Evolutionary conservation across 2,797 vertebrate species (phyloP), one percentile per base, ranked within the genome.

Genomic region (Astyanax mexicanus): DNA sequence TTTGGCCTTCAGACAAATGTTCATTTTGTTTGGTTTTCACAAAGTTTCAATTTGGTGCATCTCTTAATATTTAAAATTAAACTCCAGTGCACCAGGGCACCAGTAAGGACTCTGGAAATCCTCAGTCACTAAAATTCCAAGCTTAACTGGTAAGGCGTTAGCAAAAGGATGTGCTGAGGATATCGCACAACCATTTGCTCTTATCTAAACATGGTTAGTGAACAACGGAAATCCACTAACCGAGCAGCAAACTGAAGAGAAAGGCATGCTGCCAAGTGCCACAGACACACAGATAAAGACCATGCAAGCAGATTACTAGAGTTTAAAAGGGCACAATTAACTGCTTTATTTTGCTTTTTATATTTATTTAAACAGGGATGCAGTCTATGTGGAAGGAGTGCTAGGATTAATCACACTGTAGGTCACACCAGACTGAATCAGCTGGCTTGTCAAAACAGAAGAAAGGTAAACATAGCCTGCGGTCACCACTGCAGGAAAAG

Each of bases 181-280:
- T 55, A 19, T 13, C 44, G n/a, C 25, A 61, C 29, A 15, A 17
- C 35, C 69, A 60, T 29, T 29, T 55, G 27, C 25, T 29, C 57
- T 69, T 68, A 69, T 74, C 76, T 52, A 5, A n/a, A 27, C 1
- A 25, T 12, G 68, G 45, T n/a, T 23, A 47, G 17, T 69, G 55
- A 69, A 61, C 64, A 69, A 21, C 47, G 38, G 49, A 79, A 74
- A 23, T 74, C 35, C 54, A 25, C 60, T 47, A 45, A 73, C 17
- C 0, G 7, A 35, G 45, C 42, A 61, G 27, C 51, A 66, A 68
- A 17, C 47, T 44, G 51, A 79, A 69, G 55, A 74, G 69, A 76
- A 78, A 60, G 44, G n/a, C 12, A 32, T 32, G 61, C 21, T 55
- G 44, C 51, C 51, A 44, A 47, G n/a, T 29, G 13, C 52, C 19